Evolutionary conservation across 2,113 vertebrate genomes (phyloP).

Genomic region (Melanerpes formicivorus): DNA sequence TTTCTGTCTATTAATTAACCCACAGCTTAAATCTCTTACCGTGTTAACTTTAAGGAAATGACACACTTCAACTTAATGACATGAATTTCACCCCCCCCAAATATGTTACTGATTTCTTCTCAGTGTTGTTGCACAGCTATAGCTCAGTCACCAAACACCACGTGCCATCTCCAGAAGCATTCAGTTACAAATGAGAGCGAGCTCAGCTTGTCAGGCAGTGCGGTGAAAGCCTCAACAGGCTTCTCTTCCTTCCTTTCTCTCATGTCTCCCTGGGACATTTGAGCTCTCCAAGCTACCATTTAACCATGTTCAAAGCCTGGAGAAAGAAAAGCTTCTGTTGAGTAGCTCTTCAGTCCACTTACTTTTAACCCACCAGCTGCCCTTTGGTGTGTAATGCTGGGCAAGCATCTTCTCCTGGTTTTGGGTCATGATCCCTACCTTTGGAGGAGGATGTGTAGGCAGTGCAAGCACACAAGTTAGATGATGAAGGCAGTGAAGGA

Average conservation of each 20-base stretch:
- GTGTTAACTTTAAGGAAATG: slow-evolving; percentile 11
- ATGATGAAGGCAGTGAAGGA: background rate
- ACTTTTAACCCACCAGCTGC: background rate
- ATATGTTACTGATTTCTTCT: background rate
- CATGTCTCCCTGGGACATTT: background rate
- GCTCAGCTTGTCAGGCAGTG: background rate
- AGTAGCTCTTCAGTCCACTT: background rate
- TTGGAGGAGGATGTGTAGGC: background rate
- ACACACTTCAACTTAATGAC: background rate
- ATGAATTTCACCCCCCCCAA: background rate
- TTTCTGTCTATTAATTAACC: slow-evolving; percentile 51
- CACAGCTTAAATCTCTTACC: slow-evolving; percentile 18
- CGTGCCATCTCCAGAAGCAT: background rate
- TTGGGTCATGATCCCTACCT: background rate
- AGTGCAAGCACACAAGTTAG: background rate
- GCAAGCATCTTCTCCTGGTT: background rate
- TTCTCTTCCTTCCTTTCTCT: background rate
- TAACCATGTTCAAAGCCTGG: background rate
- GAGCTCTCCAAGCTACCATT: background rate
- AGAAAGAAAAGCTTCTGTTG: background rate
- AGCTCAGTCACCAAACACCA: background rate
- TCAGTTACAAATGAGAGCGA: background rate
- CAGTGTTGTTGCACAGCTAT: background rate
- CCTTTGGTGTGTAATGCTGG: background rate
- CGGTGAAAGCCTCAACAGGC: background rate